Percentiles rank a stretch among this genome's conserved stretches.
These are phyloP conservation scores for Hyles lineata DNA, from an alignment of 2,888 invertebrate species.

Conservation along the genomic window DNA sequence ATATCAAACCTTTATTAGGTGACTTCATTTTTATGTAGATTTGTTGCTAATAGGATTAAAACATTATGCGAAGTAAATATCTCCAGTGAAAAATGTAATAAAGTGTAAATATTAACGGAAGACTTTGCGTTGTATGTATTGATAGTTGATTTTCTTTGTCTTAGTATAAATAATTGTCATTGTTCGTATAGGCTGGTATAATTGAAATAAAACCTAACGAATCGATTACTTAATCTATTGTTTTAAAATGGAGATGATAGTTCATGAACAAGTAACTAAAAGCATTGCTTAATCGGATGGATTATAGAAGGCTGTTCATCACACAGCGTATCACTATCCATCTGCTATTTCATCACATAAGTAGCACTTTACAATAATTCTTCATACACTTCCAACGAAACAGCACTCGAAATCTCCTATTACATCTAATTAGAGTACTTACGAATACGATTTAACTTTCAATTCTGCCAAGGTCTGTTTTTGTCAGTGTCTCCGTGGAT, in stretches of 20 bases:
- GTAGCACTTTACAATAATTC: not conserved
- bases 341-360: not conserved
- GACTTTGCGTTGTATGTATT: too few species aligned
- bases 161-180: too few species aligned
- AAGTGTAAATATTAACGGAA: too few species aligned
- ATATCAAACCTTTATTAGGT: not conserved
- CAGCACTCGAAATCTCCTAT: not conserved
- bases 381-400: not conserved
- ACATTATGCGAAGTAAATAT: too few species aligned
- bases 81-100: too few species aligned
- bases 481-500: slow-evolving; percentile 19
- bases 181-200: too few species aligned
- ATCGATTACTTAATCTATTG: too few species aligned
- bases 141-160: too few species aligned
- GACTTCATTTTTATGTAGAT: not conserved
- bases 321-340: not conserved
- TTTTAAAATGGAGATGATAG: too few species aligned
- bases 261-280: too few species aligned
- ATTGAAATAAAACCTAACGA: too few species aligned
- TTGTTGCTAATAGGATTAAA: too few species aligned
- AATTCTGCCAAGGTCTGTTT: slow-evolving; percentile 33
- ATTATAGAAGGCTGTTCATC: not conserved
- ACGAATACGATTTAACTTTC: slow-evolving; percentile 32
- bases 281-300: not conserved
- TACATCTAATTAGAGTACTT: slow-evolving; percentile 14